phyloP scores from a whole-genome alignment of 2,888 invertebrate genomes.

The Oxytorus armatus region DNA sequence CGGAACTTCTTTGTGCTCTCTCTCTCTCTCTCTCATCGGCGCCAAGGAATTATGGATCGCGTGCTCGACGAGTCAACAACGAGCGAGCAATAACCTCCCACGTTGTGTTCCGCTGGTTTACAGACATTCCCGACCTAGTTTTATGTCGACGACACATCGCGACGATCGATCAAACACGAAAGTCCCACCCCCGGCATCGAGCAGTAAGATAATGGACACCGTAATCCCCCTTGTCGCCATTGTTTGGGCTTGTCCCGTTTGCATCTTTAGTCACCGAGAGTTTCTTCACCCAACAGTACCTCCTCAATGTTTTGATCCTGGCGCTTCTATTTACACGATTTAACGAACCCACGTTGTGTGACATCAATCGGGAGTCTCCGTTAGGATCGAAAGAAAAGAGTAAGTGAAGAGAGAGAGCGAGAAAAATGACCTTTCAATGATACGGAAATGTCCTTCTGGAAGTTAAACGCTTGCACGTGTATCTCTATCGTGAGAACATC shows the following conservation, averaged over 20 bases:
- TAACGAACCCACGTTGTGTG: neutral
- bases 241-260: conserved; percentile 45
- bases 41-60: conserved; percentile 27
- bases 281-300: conserved; percentile 37
- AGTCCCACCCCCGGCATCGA: conserved; percentile 1
- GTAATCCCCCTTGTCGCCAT: conserved; percentile 62
- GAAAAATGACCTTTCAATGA: neutral
- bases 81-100: conserved; percentile 26
- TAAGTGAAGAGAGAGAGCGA: conserved; percentile 3
- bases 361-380: conserved; percentile 2
- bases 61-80: conserved; percentile 12
- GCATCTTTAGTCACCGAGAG: conserved; percentile 62
- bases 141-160: conserved; percentile 66
- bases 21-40: neutral
- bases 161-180: conserved; percentile 71
- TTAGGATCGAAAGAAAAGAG: neutral
- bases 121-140: conserved; percentile 66
- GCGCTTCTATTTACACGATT: neutral
- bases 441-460: neutral
- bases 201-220: conserved; percentile 61
- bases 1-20: neutral
- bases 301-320: conserved; percentile 9
- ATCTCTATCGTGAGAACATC: neutral
- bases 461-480: neutral
- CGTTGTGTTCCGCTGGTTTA: conserved; percentile 42